Base-by-base conservation (phyloP, 2,888 invertebrate genomes). In the Diadromus collaris region DNA sequence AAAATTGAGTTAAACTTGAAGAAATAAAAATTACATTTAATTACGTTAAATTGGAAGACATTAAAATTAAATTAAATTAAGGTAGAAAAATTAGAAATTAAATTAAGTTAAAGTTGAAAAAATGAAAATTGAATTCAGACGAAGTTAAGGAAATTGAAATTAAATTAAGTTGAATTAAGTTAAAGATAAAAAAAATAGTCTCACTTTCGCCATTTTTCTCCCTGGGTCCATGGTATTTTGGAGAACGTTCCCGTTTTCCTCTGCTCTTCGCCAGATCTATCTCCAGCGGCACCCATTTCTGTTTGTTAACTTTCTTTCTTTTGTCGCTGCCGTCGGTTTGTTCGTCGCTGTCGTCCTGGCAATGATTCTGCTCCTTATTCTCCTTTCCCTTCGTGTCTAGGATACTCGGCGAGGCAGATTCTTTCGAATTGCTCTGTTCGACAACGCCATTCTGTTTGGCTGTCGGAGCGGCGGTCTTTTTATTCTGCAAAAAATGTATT, bases 201-300 rank as follows among this genome's bases (percentile, higher is more conserved):
- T 80, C 48, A 86, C 69, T 92, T 90, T 82, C 91, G 84, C 82
- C 89, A 87, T 85, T 91, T 85, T 88, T 89, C 46, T 89, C 90
- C 72, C 89, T 85, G 60, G 90, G 88, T 76, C 84, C 87, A 60
- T 88, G 87, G 83, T 89, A 88, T 81, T 87, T 91, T 58, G 92
- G 92, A 77, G 93, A 91, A 76, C 94, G 93, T 63, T 95, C 95
- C 84, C 94, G 93, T 87, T 94, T 94, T 5, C 93, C 93, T 80
- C 94, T 92, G 61, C 93, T 93, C 85, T 95, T 95, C 76, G 95
- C 94, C 83, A 96, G 92, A 87, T 97, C 97, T 80, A 98, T 96
- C 86, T 97, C 97, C 78, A 98, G 92, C 0, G 97, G 98, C 76
- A 97, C 95, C 98, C 98, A 98, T 91, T 97, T 98, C 91, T 97